Evolutionary conservation across 1,140 invertebrate genomes (phyloP).

Genomic region (Drosophila tristis): DNA sequence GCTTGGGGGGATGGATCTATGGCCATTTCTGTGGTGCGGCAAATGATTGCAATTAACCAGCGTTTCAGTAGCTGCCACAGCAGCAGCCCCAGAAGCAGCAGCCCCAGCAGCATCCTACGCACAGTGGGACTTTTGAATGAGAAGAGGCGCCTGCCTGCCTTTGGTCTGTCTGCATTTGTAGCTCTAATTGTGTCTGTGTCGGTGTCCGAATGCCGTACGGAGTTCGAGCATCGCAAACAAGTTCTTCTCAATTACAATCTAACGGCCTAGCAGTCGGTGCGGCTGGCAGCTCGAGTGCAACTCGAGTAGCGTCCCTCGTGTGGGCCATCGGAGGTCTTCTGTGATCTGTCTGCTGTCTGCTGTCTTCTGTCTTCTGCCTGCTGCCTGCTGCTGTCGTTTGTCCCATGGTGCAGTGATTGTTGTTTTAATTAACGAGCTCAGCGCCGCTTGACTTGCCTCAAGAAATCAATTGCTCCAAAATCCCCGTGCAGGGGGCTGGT

Average conservation of each 20-base stretch:
- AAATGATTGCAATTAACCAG: constrained; percentile 28
- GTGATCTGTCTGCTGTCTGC: constrained; percentile 11
- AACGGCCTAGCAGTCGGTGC: too few relatives aligned
- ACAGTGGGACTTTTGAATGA: too few relatives aligned
- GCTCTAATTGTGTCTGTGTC: too few relatives aligned
- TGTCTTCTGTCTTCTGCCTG: constrained; percentile 21
- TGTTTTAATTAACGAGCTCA: constrained; percentile 77
- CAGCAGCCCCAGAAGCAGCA: too few relatives aligned
- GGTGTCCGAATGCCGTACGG: too few relatives aligned
- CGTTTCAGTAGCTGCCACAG: neutral
- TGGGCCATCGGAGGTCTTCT: constrained; percentile 3
- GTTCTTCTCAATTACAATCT: constrained; percentile 12
- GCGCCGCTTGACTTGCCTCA: constrained; percentile 3
- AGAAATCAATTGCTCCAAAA: constrained; percentile 49
- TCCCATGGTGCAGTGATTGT: constrained; percentile 55
- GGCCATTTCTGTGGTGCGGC: constrained; percentile 15
- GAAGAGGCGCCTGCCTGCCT: too few relatives aligned
- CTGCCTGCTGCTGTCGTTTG: constrained; percentile 11
- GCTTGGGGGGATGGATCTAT: constrained; percentile 31
- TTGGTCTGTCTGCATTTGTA: too few relatives aligned
- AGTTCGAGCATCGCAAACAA: constrained; percentile 18
- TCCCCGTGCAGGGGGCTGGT: too few relatives aligned
- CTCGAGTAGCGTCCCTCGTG: constrained; percentile 1
- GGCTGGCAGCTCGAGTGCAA: too few relatives aligned
- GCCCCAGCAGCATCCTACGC: too few relatives aligned